These are phyloP conservation scores for Sturmia bella DNA, from an alignment of 2,888 invertebrate species.

Conservation along the genomic window DNA sequence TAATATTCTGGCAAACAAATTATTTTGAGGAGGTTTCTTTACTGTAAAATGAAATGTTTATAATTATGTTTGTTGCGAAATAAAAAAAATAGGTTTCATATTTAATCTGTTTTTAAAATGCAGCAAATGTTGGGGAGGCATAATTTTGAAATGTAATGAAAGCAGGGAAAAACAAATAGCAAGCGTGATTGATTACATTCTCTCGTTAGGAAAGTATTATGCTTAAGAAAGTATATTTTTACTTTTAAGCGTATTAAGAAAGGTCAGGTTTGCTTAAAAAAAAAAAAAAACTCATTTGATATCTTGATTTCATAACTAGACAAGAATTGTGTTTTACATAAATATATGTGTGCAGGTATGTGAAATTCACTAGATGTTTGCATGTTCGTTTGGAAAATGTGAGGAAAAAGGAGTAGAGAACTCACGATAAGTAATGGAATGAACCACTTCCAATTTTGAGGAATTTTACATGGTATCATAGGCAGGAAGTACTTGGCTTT, in stretches of 20 bases:
- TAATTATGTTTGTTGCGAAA: conserved; percentile 41
- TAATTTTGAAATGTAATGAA: conserved; percentile 26
- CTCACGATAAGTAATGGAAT: too few relatives aligned
- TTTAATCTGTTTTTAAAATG: conserved; percentile 66
- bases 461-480: too few relatives aligned
- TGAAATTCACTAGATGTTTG: too few relatives aligned
- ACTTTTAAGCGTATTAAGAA: not conserved
- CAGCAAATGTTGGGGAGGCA: conserved; percentile 32
- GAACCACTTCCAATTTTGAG: too few relatives aligned
- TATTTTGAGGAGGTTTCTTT: conserved; percentile 18
- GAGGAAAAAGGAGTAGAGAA: too few relatives aligned
- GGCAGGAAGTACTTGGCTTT: too few relatives aligned
- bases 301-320: too few relatives aligned
- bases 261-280: conserved; percentile 35
- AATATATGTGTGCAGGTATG: too few relatives aligned
- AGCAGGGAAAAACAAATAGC: not conserved
- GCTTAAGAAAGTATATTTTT: conserved; percentile 9
- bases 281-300: too few relatives aligned
- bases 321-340: too few relatives aligned
- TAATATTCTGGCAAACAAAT: not conserved
- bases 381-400: too few relatives aligned
- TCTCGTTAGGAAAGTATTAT: not conserved
- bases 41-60: conserved; percentile 24
- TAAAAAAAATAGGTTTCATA: conserved; percentile 37
- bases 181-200: conserved; percentile 52